These are phyloP conservation scores for Yponomeuta evonymella DNA, from an alignment of 2,888 invertebrate species.

Conservation along the genomic window DNA sequence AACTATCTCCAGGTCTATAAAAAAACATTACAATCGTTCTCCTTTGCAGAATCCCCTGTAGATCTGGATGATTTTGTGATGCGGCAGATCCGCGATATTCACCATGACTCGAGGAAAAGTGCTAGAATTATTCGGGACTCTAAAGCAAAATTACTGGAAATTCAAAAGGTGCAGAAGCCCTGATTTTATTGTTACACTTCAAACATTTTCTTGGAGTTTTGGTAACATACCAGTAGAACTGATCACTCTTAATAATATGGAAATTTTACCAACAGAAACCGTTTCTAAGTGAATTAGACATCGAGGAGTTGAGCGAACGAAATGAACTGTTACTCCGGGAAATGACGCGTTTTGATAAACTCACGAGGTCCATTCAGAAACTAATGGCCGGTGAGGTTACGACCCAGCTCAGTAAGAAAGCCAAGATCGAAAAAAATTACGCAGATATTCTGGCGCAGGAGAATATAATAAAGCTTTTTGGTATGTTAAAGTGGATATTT, in stretches of 20 bases:
- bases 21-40: too few relatives aligned
- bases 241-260: too few relatives aligned
- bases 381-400: conserved; percentile 56
- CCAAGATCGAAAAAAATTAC: conserved; percentile 25
- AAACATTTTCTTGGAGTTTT: too few relatives aligned
- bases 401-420: conserved; percentile 26
- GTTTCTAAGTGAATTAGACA: conserved; percentile 74
- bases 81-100: conserved; percentile 52
- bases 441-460: not conserved
- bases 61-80: conserved; percentile 36
- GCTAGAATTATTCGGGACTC: conserved; percentile 53
- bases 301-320: conserved; percentile 71
- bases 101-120: conserved; percentile 53
- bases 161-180: conserved; percentile 41
- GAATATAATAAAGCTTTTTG: not conserved
- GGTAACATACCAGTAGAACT: too few relatives aligned
- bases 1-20: not conserved
- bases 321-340: conserved; percentile 76
- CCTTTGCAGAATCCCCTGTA: conserved; percentile 28
- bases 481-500: not conserved
- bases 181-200: not conserved
- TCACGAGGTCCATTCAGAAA: conserved; percentile 75
- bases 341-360: conserved; percentile 77
- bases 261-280: conserved; percentile 44
- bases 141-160: conserved; percentile 46